A percentile compares a stretch with the other conserved stretches of the same genome.
Conservation (phyloP, 2,113 vertebrate species). For the Pimephales promelas region DNA sequence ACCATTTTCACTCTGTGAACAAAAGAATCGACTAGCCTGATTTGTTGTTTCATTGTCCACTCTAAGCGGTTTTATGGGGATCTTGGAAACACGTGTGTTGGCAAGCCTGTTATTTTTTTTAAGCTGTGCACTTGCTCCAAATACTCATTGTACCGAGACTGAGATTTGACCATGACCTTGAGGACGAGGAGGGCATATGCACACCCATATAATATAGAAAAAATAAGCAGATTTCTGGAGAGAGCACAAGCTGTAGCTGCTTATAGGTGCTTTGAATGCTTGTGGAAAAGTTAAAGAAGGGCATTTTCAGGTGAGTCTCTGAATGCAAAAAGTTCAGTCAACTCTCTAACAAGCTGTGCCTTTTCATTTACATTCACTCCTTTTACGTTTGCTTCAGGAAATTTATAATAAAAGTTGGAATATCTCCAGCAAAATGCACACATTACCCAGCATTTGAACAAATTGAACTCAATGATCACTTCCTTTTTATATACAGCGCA, state of each 20-base stretch:
- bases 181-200: constrained; percentile 8
- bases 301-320: constrained; percentile 63
- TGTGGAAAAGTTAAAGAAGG: constrained; percentile 68
- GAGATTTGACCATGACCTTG: constrained; percentile 68
- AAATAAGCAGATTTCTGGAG: constrained; percentile 39
- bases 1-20: constrained; percentile 2
- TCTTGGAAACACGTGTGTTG: constrained; percentile 53
- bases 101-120: constrained; percentile 55
- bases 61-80: constrained; percentile 46
- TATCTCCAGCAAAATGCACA: constrained; percentile 60
- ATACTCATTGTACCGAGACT: constrained; percentile 64
- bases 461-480: constrained; percentile 57
- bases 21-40: constrained; percentile 6
- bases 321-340: constrained; percentile 71
- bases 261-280: constrained; percentile 61
- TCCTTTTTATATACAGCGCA: constrained; percentile 43
- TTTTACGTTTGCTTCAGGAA: constrained; percentile 62
- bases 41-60: constrained; percentile 55
- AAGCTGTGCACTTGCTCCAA: constrained; percentile 60
- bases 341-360: constrained; percentile 65
- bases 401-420: constrained; percentile 64
- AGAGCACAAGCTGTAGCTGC: constrained; percentile 62
- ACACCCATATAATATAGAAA: constrained; percentile 28
- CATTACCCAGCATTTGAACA: constrained; percentile 49
- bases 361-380: constrained; percentile 65